These are phyloP conservation scores for Andricus grossulariae DNA, from an alignment of 1,140 invertebrate genomes.

Conservation along the genomic window DNA sequence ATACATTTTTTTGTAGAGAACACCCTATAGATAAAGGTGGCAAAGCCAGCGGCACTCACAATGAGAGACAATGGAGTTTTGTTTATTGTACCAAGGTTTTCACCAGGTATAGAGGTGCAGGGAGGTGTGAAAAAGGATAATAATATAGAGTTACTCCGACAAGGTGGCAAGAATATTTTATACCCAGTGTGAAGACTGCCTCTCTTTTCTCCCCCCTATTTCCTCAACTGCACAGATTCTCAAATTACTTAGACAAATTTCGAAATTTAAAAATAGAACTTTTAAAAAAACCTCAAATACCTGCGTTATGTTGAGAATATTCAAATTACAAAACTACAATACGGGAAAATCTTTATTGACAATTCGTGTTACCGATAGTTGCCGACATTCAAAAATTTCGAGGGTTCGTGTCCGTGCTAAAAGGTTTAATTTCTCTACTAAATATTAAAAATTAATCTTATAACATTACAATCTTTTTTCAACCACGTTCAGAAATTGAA, in stretches of 20 bases:
- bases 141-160: slow-evolving; percentile 74
- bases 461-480: too few relatives aligned
- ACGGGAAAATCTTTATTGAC: too few relatives aligned
- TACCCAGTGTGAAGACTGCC: slow-evolving; percentile 53
- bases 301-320: too few relatives aligned
- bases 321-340: too few relatives aligned
- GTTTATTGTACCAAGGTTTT: slow-evolving; percentile 68
- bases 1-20: too few relatives aligned
- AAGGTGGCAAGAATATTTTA: slow-evolving; percentile 64
- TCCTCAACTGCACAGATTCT: slow-evolving; percentile 11
- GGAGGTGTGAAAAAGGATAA: slow-evolving; percentile 76
- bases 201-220: slow-evolving; percentile 38
- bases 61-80: slow-evolving; percentile 66
- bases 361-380: too few relatives aligned
- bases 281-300: too few relatives aligned
- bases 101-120: slow-evolving; percentile 64
- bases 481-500: too few relatives aligned
- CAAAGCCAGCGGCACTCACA: slow-evolving; percentile 55
- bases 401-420: too few relatives aligned
- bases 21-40: background rate
- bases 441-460: too few relatives aligned
- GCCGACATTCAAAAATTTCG: too few relatives aligned
- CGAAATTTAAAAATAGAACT: background rate
- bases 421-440: too few relatives aligned
- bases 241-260: background rate